Base-by-base conservation (phyloP, 2,888 invertebrate genomes). In the Cephus runcator region DNA sequence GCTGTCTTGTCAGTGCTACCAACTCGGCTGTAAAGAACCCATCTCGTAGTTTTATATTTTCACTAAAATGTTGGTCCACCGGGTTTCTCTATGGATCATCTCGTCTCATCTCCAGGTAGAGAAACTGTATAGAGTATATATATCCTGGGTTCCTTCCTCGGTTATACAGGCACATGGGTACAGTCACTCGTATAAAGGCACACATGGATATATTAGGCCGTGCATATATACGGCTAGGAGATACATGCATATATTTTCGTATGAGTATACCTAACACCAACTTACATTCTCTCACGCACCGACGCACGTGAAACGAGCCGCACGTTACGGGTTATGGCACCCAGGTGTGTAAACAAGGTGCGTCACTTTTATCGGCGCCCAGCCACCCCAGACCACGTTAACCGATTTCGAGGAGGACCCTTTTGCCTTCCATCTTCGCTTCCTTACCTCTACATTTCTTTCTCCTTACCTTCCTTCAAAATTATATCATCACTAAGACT, bases 1-100 rank as follows among this genome's bases (percentile, higher is more conserved):
- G 87, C 88, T 88, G 89, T 89, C 90, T 88, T 89, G 89, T 89
- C 84, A 80, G 85, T 85, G 89, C 90, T 89, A 89, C 89, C 89
- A 87, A 86, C 87, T 86, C 85, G 87, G 79, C 87, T 87, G 85
- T 88, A 87, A 89, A 86, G 87, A 88, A 87, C 87, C 87, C 83
- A 86, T 87, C 87, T 85, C 82, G 85, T 87, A 84, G 85, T 87
- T 87, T 89, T 87, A 85, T 86, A 83, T 83, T 85, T 85, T 83
- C 81, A 82, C 80, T 81, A 83, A 85, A 86, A 85, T 78, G 82
- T 81, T 74, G 77, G 81, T 76, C 75, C 69, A 69, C 80, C 77
- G 75, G 76, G 78, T 80, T 81, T 82, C 82, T 79, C 80, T 79
- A 80, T 80, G 84, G 85, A 86, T 87, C 85, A 84, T 84, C 85